Conservation (phyloP, 2,888 invertebrate species). For the Oegoconia quadripuncta region DNA sequence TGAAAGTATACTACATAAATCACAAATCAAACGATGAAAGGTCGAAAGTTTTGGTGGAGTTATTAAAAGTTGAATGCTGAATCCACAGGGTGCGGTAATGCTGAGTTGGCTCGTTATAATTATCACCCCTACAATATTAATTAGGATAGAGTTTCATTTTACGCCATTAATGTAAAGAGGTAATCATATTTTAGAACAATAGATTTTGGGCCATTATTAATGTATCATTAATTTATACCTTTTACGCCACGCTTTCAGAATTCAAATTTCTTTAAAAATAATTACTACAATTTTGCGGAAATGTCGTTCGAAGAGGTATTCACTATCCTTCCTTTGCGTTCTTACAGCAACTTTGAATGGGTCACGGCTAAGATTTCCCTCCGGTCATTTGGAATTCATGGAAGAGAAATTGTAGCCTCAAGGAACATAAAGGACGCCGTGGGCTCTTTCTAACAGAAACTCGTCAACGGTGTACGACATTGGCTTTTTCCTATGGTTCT, state of each 20-base stretch:
- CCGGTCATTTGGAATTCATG: constrained; percentile 79
- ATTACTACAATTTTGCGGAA: no score
- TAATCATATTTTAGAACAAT: constrained; percentile 4
- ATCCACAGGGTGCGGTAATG: constrained; percentile 22
- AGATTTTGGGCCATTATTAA: no score
- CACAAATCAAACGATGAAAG: constrained; percentile 26
- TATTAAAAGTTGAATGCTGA: constrained; percentile 26
- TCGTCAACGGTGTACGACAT: constrained; percentile 52
- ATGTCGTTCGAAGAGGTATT: constrained; percentile 26
- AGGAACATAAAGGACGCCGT: constrained; percentile 74
- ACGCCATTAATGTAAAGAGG: neutral
- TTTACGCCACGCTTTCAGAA: neutral
- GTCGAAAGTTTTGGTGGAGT: constrained; percentile 14
- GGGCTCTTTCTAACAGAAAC: constrained; percentile 66
- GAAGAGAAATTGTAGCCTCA: constrained; percentile 74
- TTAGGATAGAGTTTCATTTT: constrained; percentile 8
- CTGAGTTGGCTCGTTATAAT: constrained; percentile 26
- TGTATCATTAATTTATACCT: no score
- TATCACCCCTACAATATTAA: constrained; percentile 22
- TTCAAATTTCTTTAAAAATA: no score
- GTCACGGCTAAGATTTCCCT: constrained; percentile 79
- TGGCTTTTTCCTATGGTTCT: constrained; percentile 48
- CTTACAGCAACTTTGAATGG: constrained; percentile 64
- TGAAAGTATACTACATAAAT: constrained; percentile 21
- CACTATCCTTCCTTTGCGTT: constrained; percentile 35